These are phyloP conservation scores for Bambusicola thoracicus DNA, from an alignment of 2,113 vertebrate species.

Conservation along the genomic window DNA sequence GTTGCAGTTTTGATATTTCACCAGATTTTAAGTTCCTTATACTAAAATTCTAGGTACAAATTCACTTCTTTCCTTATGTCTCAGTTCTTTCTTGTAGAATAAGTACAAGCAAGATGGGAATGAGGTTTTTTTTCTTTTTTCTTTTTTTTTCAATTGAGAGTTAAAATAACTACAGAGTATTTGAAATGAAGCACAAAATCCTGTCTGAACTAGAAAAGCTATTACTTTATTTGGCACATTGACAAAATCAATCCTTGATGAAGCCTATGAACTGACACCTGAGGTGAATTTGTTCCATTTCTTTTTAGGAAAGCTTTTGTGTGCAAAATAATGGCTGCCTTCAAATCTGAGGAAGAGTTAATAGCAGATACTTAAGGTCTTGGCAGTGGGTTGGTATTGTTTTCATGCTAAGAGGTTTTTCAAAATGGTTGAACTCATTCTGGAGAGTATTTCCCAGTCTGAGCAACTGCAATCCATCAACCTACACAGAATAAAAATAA, in stretches of 20 bases:
- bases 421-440: slow-evolving; percentile 5
- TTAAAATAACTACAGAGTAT: slow-evolving; percentile 22
- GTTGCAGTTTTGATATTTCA: not conserved
- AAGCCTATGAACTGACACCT: not conserved
- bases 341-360: slow-evolving; percentile 13
- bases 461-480: not conserved
- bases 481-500: not conserved
- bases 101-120: not conserved
- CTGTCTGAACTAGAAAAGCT: slow-evolving; percentile 30
- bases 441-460: slow-evolving; percentile 8
- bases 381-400: slow-evolving; percentile 12
- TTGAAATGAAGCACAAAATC: not conserved
- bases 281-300: slow-evolving; percentile 29
- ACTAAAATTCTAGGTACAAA: not conserved
- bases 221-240: slow-evolving; percentile 53
- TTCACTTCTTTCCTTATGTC: not conserved
- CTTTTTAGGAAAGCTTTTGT: slow-evolving; percentile 30
- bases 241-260: slow-evolving; percentile 5
- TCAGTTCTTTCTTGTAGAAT: not conserved
- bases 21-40: not conserved
- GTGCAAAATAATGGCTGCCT: not conserved
- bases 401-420: slow-evolving; percentile 32
- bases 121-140: not conserved
- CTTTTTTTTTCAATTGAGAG: not conserved
- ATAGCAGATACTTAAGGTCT: slow-evolving; percentile 46